phyloP scores from a whole-genome alignment of 2,888 invertebrate species.

The Crocallis elinguaria region DNA sequence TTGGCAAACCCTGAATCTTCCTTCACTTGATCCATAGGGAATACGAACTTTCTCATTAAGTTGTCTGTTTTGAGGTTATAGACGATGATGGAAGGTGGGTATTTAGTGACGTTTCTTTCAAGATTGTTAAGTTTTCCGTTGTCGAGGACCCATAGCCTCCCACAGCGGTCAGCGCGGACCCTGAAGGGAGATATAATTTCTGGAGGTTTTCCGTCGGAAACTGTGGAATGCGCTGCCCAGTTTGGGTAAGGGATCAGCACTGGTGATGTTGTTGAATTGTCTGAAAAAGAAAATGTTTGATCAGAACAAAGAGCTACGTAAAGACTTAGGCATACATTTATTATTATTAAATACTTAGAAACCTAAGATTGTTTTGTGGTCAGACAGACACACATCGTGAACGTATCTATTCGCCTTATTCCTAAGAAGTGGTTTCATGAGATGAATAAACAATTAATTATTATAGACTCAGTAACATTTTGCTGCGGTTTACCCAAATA shows the following conservation, averaged over 20 bases:
- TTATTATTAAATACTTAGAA: too few species aligned
- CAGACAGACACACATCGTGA: too few species aligned
- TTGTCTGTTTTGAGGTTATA: constrained; percentile 90
- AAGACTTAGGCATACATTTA: too few species aligned
- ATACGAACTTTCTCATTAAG: constrained; percentile 86
- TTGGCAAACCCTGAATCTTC: constrained; percentile 89
- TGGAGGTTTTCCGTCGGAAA: constrained; percentile 77
- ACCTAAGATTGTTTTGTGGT: too few species aligned
- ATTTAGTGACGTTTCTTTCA: constrained; percentile 73
- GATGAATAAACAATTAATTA: too few species aligned
- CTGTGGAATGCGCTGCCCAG: constrained; percentile 90
- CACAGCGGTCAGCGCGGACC: constrained; percentile 89
- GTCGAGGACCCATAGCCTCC: constrained; percentile 92
- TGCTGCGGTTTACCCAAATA: too few species aligned
- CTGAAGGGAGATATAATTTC: constrained; percentile 91
- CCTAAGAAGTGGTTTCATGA: too few species aligned
- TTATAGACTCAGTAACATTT: too few species aligned
- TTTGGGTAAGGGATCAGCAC: constrained; percentile 90
- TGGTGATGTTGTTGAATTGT: constrained; percentile 87
- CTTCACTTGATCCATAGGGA: constrained; percentile 87
- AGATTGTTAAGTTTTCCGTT: constrained; percentile 88
- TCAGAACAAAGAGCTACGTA: background rate
- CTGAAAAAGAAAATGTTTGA: constrained; percentile 73
- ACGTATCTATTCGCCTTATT: too few species aligned
- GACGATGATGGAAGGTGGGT: constrained; percentile 87